A percentile compares a stretch with the other conserved stretches of the same genome.
Evolutionary conservation across 2,797 vertebrate genomes (phyloP).

Genomic region (Taeniopygia guttata): DNA sequence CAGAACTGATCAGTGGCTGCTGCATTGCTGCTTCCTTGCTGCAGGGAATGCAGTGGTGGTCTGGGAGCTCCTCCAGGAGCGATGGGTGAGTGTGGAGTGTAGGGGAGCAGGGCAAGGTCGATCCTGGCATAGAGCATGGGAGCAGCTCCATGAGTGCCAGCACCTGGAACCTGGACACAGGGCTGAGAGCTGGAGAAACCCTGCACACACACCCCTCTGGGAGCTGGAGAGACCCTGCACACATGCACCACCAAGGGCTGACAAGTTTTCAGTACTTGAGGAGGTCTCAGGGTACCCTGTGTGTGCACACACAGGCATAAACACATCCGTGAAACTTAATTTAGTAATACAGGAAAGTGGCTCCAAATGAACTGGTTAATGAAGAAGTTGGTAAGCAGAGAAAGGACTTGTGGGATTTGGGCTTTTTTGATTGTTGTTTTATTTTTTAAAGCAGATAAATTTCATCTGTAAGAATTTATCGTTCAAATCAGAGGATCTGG

Average conservation of each 20-base stretch:
- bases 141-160: neutral
- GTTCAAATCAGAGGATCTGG: slow-evolving; percentile 35
- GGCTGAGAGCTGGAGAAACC: neutral
- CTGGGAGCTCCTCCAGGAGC: neutral
- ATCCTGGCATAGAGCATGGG: rapidly evolving
- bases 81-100: rapidly evolving
- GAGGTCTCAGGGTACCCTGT: neutral
- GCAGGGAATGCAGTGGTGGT: neutral
- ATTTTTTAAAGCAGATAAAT: neutral
- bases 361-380: neutral
- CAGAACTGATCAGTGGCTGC: neutral
- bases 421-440: neutral
- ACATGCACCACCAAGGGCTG: rapidly evolving
- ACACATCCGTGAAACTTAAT: neutral
- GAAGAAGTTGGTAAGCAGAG: neutral
- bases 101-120: rapidly evolving
- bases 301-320: neutral
- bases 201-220: neutral
- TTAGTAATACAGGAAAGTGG: neutral
- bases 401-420: neutral
- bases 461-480: slow-evolving; percentile 13
- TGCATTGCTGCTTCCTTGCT: neutral
- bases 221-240: neutral
- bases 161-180: neutral
- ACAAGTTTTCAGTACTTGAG: neutral